Conservation (phyloP, 2,113 vertebrate genomes). For the Mesembrinibis cayennensis region DNA sequence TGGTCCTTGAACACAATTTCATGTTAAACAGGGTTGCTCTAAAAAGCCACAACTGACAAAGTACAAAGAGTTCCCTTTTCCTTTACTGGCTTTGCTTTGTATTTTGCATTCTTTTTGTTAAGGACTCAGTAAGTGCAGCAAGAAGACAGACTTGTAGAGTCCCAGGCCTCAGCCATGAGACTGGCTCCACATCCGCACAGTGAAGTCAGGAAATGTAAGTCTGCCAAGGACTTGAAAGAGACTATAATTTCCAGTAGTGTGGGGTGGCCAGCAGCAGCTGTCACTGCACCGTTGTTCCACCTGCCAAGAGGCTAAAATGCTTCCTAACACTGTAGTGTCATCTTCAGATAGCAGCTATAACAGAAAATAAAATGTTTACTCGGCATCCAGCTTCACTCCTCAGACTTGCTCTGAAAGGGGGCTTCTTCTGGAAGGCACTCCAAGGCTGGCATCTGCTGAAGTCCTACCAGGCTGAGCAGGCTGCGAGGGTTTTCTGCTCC, state of each 20-base stretch:
- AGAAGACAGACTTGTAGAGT: neutral
- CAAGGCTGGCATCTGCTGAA: neutral
- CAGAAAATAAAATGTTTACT: too few relatives aligned
- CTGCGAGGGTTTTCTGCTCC: neutral
- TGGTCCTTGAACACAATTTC: neutral
- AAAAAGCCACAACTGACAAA: neutral
- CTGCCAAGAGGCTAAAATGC: neutral
- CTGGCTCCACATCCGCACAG: neutral
- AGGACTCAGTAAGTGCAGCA: neutral
- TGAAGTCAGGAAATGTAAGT: accelerated
- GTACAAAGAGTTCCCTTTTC: neutral
- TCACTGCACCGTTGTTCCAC: neutral
- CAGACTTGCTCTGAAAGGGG: neutral
- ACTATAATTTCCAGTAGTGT: neutral
- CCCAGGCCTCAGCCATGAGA: neutral
- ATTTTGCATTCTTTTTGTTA: neutral
- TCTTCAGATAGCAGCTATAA: neutral
- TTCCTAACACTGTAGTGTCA: too few relatives aligned
- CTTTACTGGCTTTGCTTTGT: neutral
- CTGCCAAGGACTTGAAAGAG: neutral
- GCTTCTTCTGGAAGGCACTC: neutral
- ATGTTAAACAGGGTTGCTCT: neutral
- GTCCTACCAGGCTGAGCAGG: neutral
- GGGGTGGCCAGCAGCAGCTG: neutral
- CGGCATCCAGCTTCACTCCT: neutral